Base-by-base conservation (phyloP, 2,113 vertebrate species). In the Channa argus region DNA sequence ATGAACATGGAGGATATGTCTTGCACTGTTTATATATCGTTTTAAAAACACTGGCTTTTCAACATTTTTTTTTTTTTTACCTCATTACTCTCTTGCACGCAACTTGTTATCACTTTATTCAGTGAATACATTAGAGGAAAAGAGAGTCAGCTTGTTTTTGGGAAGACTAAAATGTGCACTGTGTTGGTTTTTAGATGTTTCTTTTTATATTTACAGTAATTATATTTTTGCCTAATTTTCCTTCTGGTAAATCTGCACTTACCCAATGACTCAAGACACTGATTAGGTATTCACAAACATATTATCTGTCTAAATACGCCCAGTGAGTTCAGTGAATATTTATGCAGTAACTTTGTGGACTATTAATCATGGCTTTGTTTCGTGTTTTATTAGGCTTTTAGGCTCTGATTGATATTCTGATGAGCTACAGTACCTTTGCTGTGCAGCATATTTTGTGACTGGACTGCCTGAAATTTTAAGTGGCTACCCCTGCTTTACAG, bases 101-200 rank as follows among this genome's bases (percentile, higher is more conserved):
- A 56, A 56, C 58, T 50, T 68, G 66, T 59, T 64, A 55, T 43
- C 36, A 41, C 58, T 62, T 54, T 63, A 77, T 69, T 70, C 51
- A 58, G 59, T 47, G 65, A 63, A 74, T 70, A 64, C 4, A 74
- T 74, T 63, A 74, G 33, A 63, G 61, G 52, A 53, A 38, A 43
- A 43, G 15, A 47, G 44, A 52, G 36, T 12, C 13, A 12, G 47
- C 24, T 59, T 70, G 39, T 55, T 46, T 41, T 39, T n/a, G 41
- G 15, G 51, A 34, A 47, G 51, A 47, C 14, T 51, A 56, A 43
- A 78, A 52, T 53, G 3, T 59, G 34, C 34, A 33, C 34, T 55
- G 37, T 39, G 12, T 37, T 55, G 5, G 13, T 36, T 55, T 13
- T 55, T 36, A 36, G 0, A 3, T 37, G 46, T 61, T 54, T 33